These are phyloP conservation scores for Fukomys damarensis DNA, from an alignment of 2,113 vertebrate species.

Conservation along the genomic window DNA sequence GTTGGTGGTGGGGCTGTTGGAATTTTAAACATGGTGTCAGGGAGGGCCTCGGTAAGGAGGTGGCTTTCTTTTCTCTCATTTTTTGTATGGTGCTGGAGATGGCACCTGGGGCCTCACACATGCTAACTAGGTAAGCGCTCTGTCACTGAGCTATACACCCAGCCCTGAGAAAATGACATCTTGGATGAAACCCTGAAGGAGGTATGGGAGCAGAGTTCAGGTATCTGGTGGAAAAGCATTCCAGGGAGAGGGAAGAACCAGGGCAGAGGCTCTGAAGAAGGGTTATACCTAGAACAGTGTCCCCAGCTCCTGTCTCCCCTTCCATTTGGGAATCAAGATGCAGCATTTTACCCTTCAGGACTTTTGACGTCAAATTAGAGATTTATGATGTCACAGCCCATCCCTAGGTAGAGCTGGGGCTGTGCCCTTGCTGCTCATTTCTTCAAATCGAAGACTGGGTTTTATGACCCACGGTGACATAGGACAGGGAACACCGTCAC, in stretches of 20 bases:
- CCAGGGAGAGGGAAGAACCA: neutral
- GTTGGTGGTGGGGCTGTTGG: neutral
- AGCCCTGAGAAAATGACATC: neutral
- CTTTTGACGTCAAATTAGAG: neutral
- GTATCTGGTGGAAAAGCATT: neutral
- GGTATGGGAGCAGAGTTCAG: neutral
- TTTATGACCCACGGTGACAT: neutral
- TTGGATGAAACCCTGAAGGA: slow-evolving; percentile 13
- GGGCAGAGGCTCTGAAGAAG: slow-evolving; percentile 29
- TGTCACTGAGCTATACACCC: neutral
- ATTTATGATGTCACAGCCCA: neutral
- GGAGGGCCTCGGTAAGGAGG: neutral
- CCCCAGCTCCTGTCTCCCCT: neutral
- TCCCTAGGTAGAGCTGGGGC: neutral
- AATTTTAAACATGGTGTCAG: neutral
- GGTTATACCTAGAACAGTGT: neutral
- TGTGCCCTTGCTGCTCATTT: neutral
- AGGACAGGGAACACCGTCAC: neutral
- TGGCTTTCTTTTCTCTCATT: neutral
- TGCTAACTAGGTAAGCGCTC: neutral
- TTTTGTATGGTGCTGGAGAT: neutral
- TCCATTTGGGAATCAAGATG: slow-evolving; percentile 8
- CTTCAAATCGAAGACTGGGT: neutral
- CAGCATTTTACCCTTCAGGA: neutral
- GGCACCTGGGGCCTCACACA: neutral